Conservation (phyloP, 2,888 invertebrate species). For the Arge pagana region DNA sequence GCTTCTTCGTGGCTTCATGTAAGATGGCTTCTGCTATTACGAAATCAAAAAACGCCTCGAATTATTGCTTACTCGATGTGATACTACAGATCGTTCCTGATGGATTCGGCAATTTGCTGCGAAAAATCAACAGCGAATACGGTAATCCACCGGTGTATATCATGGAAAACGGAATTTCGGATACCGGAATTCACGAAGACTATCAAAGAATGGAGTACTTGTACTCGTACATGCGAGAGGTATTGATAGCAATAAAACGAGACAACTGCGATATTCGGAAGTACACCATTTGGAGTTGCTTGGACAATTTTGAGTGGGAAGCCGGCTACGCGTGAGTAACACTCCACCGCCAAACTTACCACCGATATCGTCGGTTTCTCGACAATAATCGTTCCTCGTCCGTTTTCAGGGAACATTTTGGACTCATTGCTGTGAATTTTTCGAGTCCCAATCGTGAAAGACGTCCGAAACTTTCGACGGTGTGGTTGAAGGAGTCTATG, state of each 20-base stretch:
- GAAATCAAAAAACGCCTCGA: neutral
- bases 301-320: conserved; percentile 71
- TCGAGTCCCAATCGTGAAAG: conserved; percentile 63
- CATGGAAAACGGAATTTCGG: conserved; percentile 55
- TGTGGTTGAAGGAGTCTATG: conserved; percentile 62
- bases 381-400: neutral
- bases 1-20: conserved; percentile 63
- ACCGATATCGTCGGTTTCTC: too few species aligned
- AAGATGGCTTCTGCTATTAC: too few species aligned
- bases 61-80: neutral
- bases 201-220: conserved; percentile 40
- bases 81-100: conserved; percentile 51
- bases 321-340: conserved; percentile 62
- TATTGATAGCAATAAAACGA: conserved; percentile 58
- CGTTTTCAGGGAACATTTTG: conserved; percentile 71
- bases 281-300: conserved; percentile 67
- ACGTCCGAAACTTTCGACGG: conserved; percentile 67
- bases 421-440: conserved; percentile 72
- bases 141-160: conserved; percentile 49
- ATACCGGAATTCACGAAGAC: conserved; percentile 40
- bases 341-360: too few species aligned
- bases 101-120: conserved; percentile 54
- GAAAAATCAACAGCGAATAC: conserved; percentile 54
- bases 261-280: conserved; percentile 61
- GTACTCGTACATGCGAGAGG: conserved; percentile 57